Evolutionary conservation across 2,888 invertebrate species (phyloP).

Genomic region (Prosopocoilus inquinatus): DNA sequence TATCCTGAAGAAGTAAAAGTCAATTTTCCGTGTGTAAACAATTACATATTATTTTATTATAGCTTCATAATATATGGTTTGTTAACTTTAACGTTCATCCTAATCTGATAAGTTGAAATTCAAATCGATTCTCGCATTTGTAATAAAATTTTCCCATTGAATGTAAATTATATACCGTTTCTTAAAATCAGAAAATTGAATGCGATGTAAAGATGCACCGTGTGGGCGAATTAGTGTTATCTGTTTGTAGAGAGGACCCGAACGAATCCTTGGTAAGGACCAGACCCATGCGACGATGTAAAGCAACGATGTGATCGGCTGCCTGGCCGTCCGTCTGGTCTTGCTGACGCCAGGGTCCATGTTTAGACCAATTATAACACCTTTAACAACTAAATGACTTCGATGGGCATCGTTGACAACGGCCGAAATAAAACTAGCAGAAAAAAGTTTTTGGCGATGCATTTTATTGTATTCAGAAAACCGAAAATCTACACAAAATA

Average conservation of each 20-base stretch:
- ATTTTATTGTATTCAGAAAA: too few species aligned
- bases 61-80: too few species aligned
- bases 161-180: neutral
- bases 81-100: too few species aligned
- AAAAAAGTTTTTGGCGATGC: too few species aligned
- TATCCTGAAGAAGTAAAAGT: too few species aligned
- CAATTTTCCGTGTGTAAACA: too few species aligned
- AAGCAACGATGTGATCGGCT: constrained; percentile 31
- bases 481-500: too few species aligned
- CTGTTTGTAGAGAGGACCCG: constrained; percentile 16
- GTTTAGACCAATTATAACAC: constrained; percentile 54
- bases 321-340: constrained; percentile 44
- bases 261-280: constrained; percentile 36
- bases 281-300: constrained; percentile 31
- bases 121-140: too few species aligned
- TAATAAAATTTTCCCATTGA: neutral
- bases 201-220: constrained; percentile 6
- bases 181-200: neutral
- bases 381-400: constrained; percentile 50
- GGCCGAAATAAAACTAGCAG: constrained; percentile 19
- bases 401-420: constrained; percentile 47
- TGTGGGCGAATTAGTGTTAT: constrained; percentile 23
- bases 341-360: constrained; percentile 50
- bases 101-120: too few species aligned
- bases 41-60: too few species aligned